phyloP scores from a whole-genome alignment of 1,140 invertebrate species.

The Drosophila miranda region DNA sequence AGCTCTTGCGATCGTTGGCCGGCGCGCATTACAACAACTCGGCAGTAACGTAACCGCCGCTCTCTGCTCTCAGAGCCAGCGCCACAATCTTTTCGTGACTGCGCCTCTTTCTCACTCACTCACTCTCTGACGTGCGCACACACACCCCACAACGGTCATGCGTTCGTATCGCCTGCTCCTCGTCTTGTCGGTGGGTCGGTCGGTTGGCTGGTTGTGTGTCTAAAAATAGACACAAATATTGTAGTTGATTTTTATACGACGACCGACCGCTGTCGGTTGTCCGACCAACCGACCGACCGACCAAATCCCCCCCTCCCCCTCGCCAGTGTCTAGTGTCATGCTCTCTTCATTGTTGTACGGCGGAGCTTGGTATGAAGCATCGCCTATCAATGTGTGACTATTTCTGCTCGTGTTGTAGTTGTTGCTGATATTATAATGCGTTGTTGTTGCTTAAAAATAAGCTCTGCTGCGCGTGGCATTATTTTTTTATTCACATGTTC shows the following conservation, averaged over 20 bases:
- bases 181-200: constrained; percentile 36
- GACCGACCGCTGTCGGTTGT: constrained; percentile 27
- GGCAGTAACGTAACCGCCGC: background rate
- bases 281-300: background rate
- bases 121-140: constrained; percentile 20
- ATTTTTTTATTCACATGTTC: constrained; percentile 44
- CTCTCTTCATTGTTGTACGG: constrained; percentile 34
- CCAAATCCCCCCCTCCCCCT: constrained; percentile 1
- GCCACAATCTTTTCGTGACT: background rate
- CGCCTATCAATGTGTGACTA: constrained; percentile 74
- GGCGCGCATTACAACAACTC: too few relatives aligned
- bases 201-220: constrained; percentile 35
- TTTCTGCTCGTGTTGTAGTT: constrained; percentile 45
- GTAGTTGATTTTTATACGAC: constrained; percentile 75
- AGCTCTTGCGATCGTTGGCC: constrained; percentile 6
- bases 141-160: constrained; percentile 56
- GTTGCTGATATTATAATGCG: constrained; percentile 68
- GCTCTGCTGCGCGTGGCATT: constrained; percentile 73
- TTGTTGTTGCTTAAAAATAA: constrained; percentile 80
- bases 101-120: constrained; percentile 12
- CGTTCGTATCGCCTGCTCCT: constrained; percentile 51
- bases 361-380: constrained; percentile 58
- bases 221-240: constrained; percentile 82
- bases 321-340: constrained; percentile 3
- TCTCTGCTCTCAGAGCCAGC: background rate